Evolutionary conservation across 2,113 vertebrate genomes (phyloP), one percentile per base, ranked within the genome.

Genomic region (Centropus unirufus): DNA sequence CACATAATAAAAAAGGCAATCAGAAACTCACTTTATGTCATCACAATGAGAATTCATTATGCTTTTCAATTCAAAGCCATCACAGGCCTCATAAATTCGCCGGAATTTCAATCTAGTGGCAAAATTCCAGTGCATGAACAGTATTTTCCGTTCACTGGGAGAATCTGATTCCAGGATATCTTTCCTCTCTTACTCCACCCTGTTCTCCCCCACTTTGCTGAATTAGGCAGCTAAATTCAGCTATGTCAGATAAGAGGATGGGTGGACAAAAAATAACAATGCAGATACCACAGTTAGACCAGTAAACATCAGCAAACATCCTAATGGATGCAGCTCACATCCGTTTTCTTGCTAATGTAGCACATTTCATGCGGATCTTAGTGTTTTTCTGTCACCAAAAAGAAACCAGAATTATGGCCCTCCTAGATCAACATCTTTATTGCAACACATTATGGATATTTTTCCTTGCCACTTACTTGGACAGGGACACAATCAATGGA

Each of bases 1-100:
- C 92, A 90, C 69, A 83, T 76, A 88, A 83, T 86, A 86, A 90
- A 94, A 94, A 80, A 68, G 40, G 87, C 76, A 90, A 92, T 90
- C 75, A 92, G 34, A 94, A 95, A 89, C 87, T 74, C 89, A 93
- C 67, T 90, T 90, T 39, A 75, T 86, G 59, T 49, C 85, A 91
- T 92, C 75, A 86, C 63, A 92, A 78, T 47, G 47, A 89, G 67
- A 72, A 92, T 73, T 91, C 70, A 87, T 94, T 61, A 81, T 23
- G 68, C 64, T 58, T 90, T 92, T 89, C 67, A 92, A 66, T 89
- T 90, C 83, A 90, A 80, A 95, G 68, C 36, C 67, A 77, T 46
- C 80, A 86, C 17, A 67, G 52, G 63, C 29, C 75, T 84, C 73
- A 94, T 81, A 92, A 88, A 92, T 92, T 85, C 82, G n/a, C 70